Evolutionary conservation across 2,113 vertebrate genomes (phyloP).

Genomic region (Numenius arquata): DNA sequence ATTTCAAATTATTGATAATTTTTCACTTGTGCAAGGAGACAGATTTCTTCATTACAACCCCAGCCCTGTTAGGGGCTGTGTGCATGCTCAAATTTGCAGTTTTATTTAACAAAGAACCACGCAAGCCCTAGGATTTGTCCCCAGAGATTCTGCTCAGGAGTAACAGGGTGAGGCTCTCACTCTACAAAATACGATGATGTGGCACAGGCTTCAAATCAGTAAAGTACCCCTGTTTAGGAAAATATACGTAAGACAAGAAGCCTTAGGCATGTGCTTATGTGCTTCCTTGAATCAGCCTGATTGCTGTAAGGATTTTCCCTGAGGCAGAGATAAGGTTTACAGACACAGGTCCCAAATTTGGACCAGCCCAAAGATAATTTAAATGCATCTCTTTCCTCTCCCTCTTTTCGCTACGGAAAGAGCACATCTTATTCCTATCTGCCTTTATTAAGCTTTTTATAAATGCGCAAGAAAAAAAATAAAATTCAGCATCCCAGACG

Average conservation of each 20-base stretch:
- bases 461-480: not conserved
- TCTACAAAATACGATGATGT: not conserved
- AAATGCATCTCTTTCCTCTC: not conserved
- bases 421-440: constrained; percentile 29
- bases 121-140: not conserved
- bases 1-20: not conserved
- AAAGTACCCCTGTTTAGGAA: constrained; percentile 28
- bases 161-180: not conserved
- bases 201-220: not conserved
- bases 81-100: not conserved
- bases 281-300: constrained; percentile 21
- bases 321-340: constrained; percentile 43
- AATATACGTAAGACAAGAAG: constrained; percentile 29
- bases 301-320: constrained; percentile 11
- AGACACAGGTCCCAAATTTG: constrained; percentile 12
- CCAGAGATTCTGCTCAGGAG: not conserved
- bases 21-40: not conserved
- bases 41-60: not conserved
- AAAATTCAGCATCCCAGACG: constrained; percentile 15
- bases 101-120: not conserved
- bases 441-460: constrained; percentile 42
- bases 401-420: not conserved
- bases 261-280: constrained; percentile 17
- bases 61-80: not conserved
- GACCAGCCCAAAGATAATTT: constrained; percentile 20